Percentiles rank a stretch among this genome's conserved stretches.
Evolutionary conservation across 1,140 invertebrate genomes (phyloP).

Genomic region (Varroa destructor): DNA sequence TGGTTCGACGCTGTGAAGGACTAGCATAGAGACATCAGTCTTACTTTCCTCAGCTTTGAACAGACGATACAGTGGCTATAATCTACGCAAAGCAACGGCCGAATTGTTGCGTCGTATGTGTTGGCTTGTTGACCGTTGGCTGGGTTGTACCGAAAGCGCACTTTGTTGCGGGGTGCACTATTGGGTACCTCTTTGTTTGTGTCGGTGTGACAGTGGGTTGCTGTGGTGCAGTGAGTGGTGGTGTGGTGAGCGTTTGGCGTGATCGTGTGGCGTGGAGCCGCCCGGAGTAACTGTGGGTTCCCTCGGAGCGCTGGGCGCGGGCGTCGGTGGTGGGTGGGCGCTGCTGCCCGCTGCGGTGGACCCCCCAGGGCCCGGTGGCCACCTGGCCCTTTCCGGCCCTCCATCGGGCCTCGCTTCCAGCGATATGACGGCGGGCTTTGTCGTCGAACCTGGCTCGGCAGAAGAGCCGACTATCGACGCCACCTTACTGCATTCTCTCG

Average conservation of each 20-base stretch:
- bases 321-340: constrained; percentile 19
- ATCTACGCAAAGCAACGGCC: no score
- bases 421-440: constrained; percentile 26
- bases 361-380: not conserved
- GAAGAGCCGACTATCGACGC: constrained; percentile 17
- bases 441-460: constrained; percentile 21
- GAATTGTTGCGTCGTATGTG: no score
- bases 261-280: constrained; percentile 24
- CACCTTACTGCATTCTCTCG: constrained; percentile 14
- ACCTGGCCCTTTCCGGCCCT: not conserved
- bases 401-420: constrained; percentile 9
- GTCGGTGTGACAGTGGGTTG: not conserved
- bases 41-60: no score
- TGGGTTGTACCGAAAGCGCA: no score
- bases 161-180: no score
- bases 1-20: no score
- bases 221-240: not conserved
- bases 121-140: no score
- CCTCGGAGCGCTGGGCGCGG: constrained; percentile 22
- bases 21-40: no score
- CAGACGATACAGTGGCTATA: no score
- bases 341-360: constrained; percentile 20
- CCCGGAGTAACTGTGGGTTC: constrained; percentile 27
- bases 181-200: not conserved
- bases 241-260: not conserved